A percentile compares a stretch with the other conserved stretches of the same genome.
phyloP scores from a whole-genome alignment of 1,140 invertebrate genomes.

The Cydia amplana region DNA sequence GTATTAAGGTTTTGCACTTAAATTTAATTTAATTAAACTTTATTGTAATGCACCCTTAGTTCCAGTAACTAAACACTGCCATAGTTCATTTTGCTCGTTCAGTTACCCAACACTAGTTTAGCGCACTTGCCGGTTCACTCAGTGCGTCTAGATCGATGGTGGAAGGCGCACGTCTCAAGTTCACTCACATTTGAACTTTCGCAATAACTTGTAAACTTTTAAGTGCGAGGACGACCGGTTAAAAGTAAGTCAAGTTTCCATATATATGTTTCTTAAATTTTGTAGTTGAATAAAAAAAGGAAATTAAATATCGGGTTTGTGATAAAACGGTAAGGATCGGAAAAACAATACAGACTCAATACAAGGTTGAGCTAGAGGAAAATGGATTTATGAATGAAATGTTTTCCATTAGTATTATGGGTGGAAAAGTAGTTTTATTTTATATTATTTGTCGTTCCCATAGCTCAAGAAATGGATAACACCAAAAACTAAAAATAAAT shows the following conservation, averaged over 20 bases:
- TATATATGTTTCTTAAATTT: not conserved
- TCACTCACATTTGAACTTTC: not conserved
- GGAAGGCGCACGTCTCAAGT: not conserved
- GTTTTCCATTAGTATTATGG: not conserved
- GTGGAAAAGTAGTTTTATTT: not conserved
- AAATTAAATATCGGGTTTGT: not conserved
- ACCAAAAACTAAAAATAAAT: not conserved
- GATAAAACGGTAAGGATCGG: not conserved
- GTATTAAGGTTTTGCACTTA: too few species aligned
- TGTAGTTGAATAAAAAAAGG: not conserved
- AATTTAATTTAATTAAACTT: not conserved
- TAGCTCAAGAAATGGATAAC: not conserved
- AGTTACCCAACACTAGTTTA: constrained; percentile 16
- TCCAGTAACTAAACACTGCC: constrained; percentile 20
- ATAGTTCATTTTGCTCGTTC: constrained; percentile 14
- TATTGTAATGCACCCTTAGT: not conserved
- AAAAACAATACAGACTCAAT: not conserved
- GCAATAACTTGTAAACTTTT: constrained; percentile 12
- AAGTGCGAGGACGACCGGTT: constrained; percentile 18
- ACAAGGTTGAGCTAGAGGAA: constrained; percentile 6
- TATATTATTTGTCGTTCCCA: too few species aligned
- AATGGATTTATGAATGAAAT: constrained; percentile 2
- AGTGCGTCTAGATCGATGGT: not conserved
- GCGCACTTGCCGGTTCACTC: not conserved
- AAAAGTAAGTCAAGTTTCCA: constrained; percentile 4